Base-by-base conservation (phyloP, 1,140 invertebrate species). In the Dendroctonus valens region DNA sequence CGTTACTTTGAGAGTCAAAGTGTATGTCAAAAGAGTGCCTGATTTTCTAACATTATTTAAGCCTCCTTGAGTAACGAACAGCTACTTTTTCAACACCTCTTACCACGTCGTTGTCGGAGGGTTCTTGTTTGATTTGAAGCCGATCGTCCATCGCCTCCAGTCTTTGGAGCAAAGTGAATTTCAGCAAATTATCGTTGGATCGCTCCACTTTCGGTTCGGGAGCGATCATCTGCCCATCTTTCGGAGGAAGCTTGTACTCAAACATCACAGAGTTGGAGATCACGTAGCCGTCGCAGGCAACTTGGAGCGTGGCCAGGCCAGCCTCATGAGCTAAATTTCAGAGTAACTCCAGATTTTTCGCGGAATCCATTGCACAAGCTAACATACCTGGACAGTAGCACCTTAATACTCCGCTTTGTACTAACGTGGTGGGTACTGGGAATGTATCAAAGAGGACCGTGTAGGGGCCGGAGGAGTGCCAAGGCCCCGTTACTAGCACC, bases 221-320 rank as follows among this genome's bases (percentile, higher is more conserved):
- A 6, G 81, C 80, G 2, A 82, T 78, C 12, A 81, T 79, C n/a
- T 81, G 79, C 14, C 87, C 84, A 40, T 85, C 83, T 15, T 84
- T 81, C n/a, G 85, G 81, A 46, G 87, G 86, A 69, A 85, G 79
- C 79, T 91, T 91, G 81, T 97, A 97, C 78, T 97, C 94, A 78
- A 97, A 97, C 74, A 92, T 90, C 55, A 94, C 92, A 73, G 92
- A 90, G 79, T 96, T 94, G 7, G 94, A 96, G 66, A 97, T 93
- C 12, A 96, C 88, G 72, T 90, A 90, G 51, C 93, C 93, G 74
- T 93, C 91, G 71, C 91, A 92, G 41, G 93, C 93, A 7, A 97
- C 94, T 81, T 96, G 92, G 14, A 97, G 80, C 1, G 90, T 91
- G 0, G 92, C 93, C 70, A 93, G 80, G 7, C 94, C 95, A 7